Evolutionary conservation across 2,888 invertebrate genomes (phyloP).

Genomic region (Cephus rjabovi): DNA sequence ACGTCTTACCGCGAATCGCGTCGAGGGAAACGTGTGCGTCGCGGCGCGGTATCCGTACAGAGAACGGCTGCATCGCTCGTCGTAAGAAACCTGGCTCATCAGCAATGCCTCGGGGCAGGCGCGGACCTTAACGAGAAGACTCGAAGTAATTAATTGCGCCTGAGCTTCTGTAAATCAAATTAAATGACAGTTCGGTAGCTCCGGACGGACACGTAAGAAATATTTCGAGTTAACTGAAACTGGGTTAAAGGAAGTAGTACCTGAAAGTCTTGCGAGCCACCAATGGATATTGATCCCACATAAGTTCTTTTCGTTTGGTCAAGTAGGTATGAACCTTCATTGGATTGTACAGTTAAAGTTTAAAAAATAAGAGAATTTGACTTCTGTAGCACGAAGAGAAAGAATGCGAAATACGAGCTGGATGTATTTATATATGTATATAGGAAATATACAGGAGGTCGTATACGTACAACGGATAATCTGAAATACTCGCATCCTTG

Average conservation of each 20-base stretch:
- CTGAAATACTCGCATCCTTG: background rate
- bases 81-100: constrained; percentile 41
- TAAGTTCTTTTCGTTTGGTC: background rate
- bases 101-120: constrained; percentile 32
- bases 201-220: background rate
- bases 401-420: background rate
- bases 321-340: background rate
- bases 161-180: constrained; percentile 48
- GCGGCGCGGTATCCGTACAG: background rate
- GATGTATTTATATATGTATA: background rate
- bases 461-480: background rate
- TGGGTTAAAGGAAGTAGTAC: background rate
- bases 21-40: background rate
- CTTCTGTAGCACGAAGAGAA: background rate
- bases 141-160: constrained; percentile 43
- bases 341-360: background rate
- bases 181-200: constrained; percentile 40
- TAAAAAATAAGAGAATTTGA: background rate
- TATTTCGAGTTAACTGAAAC: background rate
- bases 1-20: background rate
- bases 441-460: background rate
- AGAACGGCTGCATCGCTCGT: constrained; percentile 25
- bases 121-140: constrained; percentile 41
- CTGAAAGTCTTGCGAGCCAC: background rate
- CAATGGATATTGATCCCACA: background rate